Evolutionary conservation across 2,797 vertebrate genomes (phyloP).

Genomic region (Chelidonichthys spinosus): DNA sequence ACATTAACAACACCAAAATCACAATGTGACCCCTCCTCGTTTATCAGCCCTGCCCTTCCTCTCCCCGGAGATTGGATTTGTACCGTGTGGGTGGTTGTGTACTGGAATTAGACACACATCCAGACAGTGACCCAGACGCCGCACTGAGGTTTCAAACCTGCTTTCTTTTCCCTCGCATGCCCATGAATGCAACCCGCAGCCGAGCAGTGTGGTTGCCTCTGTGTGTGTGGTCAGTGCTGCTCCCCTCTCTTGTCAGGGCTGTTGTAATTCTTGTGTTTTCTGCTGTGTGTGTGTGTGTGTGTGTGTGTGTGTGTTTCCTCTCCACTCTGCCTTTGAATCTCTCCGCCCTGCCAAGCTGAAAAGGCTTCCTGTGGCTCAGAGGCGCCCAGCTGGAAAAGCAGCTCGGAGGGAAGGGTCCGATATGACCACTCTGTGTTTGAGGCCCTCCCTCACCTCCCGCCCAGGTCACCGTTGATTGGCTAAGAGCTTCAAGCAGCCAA

Average conservation of each 20-base stretch:
- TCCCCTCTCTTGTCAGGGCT: constrained; percentile 27
- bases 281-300: constrained; percentile 17
- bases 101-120: constrained; percentile 36
- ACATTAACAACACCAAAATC: constrained; percentile 19
- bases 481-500: constrained; percentile 1
- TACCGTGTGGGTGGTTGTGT: constrained; percentile 2
- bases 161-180: constrained; percentile 24
- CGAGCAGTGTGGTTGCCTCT: constrained; percentile 6
- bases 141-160: constrained; percentile 13
- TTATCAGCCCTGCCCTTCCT: constrained; percentile 17
- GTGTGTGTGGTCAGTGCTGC: constrained; percentile 49
- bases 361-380: constrained; percentile 69
- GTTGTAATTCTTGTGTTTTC: constrained; percentile 46
- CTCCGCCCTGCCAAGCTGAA: constrained; percentile 58
- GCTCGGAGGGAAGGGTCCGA: constrained; percentile 45
- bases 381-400: constrained; percentile 69
- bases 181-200: constrained; percentile 31
- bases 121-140: constrained; percentile 48
- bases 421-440: constrained; percentile 54
- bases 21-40: neutral
- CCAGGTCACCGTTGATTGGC: constrained; percentile 40
- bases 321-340: constrained; percentile 59
- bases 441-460: constrained; percentile 44
- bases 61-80: constrained; percentile 32
- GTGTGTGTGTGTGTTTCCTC: constrained; percentile 46